Evolutionary conservation across 2,113 vertebrate species (phyloP).

Genomic region (Oncorhynchus masou): DNA sequence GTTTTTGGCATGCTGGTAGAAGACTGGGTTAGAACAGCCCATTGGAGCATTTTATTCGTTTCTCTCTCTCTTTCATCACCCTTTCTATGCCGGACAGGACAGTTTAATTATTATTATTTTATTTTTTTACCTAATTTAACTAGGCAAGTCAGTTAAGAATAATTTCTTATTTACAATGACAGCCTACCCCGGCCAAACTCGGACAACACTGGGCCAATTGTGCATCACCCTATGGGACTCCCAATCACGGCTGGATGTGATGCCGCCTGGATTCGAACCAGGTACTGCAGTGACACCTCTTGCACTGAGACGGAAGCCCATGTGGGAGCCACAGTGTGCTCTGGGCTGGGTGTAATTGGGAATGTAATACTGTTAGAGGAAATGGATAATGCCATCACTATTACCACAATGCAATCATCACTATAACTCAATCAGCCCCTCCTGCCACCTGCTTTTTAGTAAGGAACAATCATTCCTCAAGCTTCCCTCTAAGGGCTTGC

Average conservation of each 20-base stretch:
- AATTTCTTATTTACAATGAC: too few species aligned
- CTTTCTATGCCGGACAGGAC: not conserved
- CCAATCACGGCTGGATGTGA: too few species aligned
- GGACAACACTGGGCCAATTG: too few species aligned
- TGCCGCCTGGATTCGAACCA: too few species aligned
- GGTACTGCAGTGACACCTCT: too few species aligned
- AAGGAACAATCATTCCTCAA: slow-evolving; percentile 22
- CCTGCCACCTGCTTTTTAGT: slow-evolving; percentile 52
- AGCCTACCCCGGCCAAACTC: too few species aligned
- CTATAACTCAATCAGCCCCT: slow-evolving; percentile 44
- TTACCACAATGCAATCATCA: slow-evolving; percentile 54
- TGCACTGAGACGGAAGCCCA: too few species aligned
- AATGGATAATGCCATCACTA: slow-evolving; percentile 51
- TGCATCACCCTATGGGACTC: too few species aligned
- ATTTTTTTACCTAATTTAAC: too few species aligned
- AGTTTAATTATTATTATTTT: too few species aligned
- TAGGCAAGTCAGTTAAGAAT: too few species aligned
- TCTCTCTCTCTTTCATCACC: not conserved
- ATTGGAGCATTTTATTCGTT: not conserved
- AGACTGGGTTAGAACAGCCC: not conserved
- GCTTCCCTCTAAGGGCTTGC: not conserved
- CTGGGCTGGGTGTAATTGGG: slow-evolving; percentile 22
- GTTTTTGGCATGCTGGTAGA: not conserved
- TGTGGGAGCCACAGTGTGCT: not conserved
- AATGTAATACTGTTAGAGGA: slow-evolving; percentile 49